Evolutionary conservation across 2,113 vertebrate genomes (phyloP).

Genomic region (Cygnus buccinator): DNA sequence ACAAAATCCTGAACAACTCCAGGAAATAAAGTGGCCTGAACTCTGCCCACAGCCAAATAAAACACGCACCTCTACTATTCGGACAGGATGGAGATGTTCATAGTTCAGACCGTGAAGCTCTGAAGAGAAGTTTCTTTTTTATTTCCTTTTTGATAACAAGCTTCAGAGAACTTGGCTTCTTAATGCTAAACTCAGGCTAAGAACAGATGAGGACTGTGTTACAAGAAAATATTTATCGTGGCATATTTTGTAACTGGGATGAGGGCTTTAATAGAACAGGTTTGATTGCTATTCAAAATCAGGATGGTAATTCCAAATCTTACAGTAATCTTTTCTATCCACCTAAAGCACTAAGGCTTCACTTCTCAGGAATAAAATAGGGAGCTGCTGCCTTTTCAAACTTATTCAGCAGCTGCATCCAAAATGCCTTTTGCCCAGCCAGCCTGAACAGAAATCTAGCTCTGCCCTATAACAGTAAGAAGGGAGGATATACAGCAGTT

Average conservation of each 20-base stretch:
- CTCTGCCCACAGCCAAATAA: neutral
- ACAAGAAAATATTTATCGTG: neutral
- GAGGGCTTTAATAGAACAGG: neutral
- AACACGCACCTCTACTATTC: neutral
- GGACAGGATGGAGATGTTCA: neutral
- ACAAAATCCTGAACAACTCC: neutral
- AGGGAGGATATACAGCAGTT: neutral
- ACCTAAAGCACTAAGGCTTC: neutral
- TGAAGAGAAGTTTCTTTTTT: neutral
- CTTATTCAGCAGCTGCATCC: neutral
- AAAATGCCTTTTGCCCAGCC: neutral
- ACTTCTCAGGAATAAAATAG: neutral
- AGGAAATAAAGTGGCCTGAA: neutral
- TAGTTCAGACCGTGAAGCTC: neutral
- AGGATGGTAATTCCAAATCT: neutral
- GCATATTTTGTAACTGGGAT: neutral
- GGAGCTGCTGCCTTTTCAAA: neutral
- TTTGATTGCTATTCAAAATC: neutral
- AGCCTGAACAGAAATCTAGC: neutral
- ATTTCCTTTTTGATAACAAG: neutral
- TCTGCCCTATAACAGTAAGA: neutral
- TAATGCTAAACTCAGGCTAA: neutral
- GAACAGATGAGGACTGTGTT: neutral
- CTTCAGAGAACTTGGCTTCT: neutral
- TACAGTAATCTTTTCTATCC: neutral